A percentile compares a stretch with the other conserved stretches of the same genome.
These are phyloP conservation scores for Aepyceros melampus DNA, from an alignment of 2,113 vertebrate genomes.

Conservation along the genomic window DNA sequence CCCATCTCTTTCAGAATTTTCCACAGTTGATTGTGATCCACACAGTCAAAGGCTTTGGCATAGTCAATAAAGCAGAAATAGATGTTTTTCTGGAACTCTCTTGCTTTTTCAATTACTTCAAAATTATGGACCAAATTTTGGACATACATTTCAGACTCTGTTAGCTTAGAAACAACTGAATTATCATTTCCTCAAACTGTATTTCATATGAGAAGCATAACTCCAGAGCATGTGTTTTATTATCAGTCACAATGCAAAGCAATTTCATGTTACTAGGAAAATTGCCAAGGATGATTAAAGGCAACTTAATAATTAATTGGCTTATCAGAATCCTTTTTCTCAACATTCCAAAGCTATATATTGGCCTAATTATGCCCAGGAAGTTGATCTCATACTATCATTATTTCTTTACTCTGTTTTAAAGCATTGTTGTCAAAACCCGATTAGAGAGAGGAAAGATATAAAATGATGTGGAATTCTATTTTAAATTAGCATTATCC, in stretches of 20 bases:
- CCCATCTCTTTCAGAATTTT: too few species aligned
- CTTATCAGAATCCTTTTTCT: background rate
- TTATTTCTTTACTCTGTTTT: conserved; percentile 15
- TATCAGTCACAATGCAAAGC: background rate
- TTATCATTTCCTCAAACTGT: background rate
- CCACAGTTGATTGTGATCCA: too few species aligned
- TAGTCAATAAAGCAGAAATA: too few species aligned
- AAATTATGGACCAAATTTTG: background rate
- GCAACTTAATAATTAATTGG: conserved; percentile 34
- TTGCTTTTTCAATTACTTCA: too few species aligned
- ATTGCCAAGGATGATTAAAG: background rate
- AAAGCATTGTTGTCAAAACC: background rate
- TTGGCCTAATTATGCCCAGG: background rate
- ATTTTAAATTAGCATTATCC: background rate
- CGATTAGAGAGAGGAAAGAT: background rate
- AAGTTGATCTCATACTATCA: background rate
- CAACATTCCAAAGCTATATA: background rate
- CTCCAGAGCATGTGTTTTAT: background rate
- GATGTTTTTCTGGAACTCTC: too few species aligned
- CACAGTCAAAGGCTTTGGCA: too few species aligned
- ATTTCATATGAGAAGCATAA: background rate
- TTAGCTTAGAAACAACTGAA: background rate
- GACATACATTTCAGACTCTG: background rate
- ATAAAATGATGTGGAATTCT: background rate
- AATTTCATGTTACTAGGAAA: conserved; percentile 33